A percentile compares a stretch with the other conserved stretches of the same genome.
phyloP scores from a whole-genome alignment of 1,140 invertebrate genomes.

The Holotrichia oblita region DNA sequence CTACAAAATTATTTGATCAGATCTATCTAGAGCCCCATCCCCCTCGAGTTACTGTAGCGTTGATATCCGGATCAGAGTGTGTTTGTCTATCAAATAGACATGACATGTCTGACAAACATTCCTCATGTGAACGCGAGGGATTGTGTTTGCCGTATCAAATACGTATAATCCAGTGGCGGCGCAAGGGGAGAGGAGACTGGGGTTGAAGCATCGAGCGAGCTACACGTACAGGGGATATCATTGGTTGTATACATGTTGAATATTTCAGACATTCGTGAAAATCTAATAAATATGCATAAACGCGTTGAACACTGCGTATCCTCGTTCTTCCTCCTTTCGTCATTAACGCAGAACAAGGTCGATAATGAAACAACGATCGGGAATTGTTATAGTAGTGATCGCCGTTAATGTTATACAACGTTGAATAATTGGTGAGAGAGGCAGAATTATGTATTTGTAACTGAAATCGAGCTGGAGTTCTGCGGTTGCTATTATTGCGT shows the following conservation, averaged over 20 bases:
- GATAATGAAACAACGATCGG: constrained; percentile 4
- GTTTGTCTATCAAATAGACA: neutral
- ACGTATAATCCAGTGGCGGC: neutral
- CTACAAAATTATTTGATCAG: too few relatives aligned
- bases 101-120: constrained; percentile 12
- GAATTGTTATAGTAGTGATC: neutral
- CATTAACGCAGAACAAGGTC: neutral
- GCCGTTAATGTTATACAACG: neutral
- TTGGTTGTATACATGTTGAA: neutral
- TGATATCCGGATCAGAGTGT: neutral
- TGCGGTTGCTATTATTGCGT: too few relatives aligned
- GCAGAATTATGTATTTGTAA: too few relatives aligned
- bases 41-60: too few relatives aligned
- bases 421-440: neutral
- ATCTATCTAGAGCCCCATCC: too few relatives aligned
- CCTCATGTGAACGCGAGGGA: constrained; percentile 4
- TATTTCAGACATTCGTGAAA: constrained; percentile 10
- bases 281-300: constrained; percentile 14
- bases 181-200: too few relatives aligned
- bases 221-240: neutral
- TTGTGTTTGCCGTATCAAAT: neutral
- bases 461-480: too few relatives aligned
- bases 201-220: too few relatives aligned
- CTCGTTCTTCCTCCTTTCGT: neutral
- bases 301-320: neutral